phyloP scores from a whole-genome alignment of 2,797 vertebrate species.

The Hoplostethus atlanticus region DNA sequence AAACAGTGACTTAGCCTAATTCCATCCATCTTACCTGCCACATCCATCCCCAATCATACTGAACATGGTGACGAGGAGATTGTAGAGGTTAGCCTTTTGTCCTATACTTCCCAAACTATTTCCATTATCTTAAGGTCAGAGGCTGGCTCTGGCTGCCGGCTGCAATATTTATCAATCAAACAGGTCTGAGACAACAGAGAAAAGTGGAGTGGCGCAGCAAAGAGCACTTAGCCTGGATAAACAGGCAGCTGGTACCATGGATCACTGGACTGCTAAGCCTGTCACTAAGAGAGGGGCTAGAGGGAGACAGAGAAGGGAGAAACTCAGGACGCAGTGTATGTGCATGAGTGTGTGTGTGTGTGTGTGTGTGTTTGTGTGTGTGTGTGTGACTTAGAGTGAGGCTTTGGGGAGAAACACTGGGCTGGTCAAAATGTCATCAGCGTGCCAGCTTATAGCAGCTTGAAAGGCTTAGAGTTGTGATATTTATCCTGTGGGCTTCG shows the following conservation, averaged over 20 bases:
- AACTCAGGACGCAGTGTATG: conserved; percentile 59
- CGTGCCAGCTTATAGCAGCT: conserved; percentile 84
- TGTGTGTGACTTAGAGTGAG: conserved; percentile 61
- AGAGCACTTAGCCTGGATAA: conserved; percentile 85
- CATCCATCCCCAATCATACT: conserved; percentile 31
- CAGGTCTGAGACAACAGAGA: conserved; percentile 77
- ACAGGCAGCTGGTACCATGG: conserved; percentile 79
- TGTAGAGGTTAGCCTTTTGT: conserved; percentile 63
- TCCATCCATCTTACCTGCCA: conserved; percentile 56
- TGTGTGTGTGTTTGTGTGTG: not conserved
- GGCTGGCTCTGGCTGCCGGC: conserved; percentile 64
- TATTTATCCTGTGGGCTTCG: conserved; percentile 87
- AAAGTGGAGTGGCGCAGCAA: conserved; percentile 77
- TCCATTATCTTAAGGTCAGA: conserved; percentile 81
- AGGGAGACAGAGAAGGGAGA: conserved; percentile 69
- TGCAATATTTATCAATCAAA: conserved; percentile 85
- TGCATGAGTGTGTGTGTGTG: not conserved
- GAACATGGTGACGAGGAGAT: conserved; percentile 35
- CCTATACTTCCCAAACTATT: conserved; percentile 75
- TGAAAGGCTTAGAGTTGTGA: conserved; percentile 87
- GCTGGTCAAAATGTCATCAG: conserved; percentile 87
- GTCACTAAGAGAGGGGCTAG: conserved; percentile 73
- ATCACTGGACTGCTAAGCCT: conserved; percentile 83
- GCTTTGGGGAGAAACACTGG: conserved; percentile 80
- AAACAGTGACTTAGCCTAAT: conserved; percentile 42